Percentiles rank a stretch among this genome's conserved stretches.
phyloP scores from a whole-genome alignment of 2,888 invertebrate genomes.

The Omphaloscelis lunosa region DNA sequence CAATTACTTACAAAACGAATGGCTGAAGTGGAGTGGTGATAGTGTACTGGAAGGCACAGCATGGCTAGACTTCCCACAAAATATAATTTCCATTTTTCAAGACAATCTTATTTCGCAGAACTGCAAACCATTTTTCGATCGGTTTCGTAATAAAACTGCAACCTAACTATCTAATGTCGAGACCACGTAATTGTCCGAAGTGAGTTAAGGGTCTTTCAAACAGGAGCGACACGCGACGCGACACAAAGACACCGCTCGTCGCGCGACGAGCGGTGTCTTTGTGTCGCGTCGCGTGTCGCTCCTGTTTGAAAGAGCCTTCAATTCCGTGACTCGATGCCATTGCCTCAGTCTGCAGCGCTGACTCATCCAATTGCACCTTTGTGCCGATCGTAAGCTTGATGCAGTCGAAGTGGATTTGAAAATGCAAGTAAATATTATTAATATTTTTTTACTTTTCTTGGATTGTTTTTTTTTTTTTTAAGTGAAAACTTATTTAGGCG shows the following conservation, averaged over 20 bases:
- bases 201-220: too few relatives aligned
- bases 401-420: constrained; percentile 14
- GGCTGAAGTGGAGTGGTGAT: too few relatives aligned
- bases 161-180: constrained; percentile 11
- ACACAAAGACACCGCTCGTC: too few relatives aligned
- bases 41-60: too few relatives aligned
- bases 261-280: too few relatives aligned
- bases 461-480: background rate
- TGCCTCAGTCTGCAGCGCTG: constrained; percentile 29
- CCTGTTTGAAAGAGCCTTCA: too few relatives aligned
- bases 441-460: background rate
- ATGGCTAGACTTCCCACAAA: too few relatives aligned
- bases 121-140: constrained; percentile 15
- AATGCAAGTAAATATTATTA: background rate
- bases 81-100: constrained; percentile 7
- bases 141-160: constrained; percentile 34
- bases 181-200: constrained; percentile 37
- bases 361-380: constrained; percentile 50
- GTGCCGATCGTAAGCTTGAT: constrained; percentile 13
- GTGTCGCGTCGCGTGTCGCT: too few relatives aligned
- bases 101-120: background rate
- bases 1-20: too few relatives aligned
- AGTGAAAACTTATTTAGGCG: too few relatives aligned
- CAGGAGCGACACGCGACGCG: too few relatives aligned
- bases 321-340: constrained; percentile 46